These are phyloP conservation scores for Hirtodrosophila histrioides DNA, from an alignment of 2,888 invertebrate genomes.

Conservation along the genomic window DNA sequence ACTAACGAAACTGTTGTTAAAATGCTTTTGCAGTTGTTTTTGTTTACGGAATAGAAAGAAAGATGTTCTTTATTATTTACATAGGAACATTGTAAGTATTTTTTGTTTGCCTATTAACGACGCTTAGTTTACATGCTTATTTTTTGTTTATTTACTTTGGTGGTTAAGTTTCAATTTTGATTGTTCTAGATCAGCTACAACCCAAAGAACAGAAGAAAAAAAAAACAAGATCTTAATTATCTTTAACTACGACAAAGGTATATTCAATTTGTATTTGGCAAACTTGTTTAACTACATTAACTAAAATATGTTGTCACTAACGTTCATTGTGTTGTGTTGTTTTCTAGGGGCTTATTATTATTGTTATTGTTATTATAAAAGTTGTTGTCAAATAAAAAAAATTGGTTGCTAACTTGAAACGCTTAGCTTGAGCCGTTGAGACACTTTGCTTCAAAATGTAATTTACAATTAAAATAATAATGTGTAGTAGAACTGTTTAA, in stretches of 20 bases:
- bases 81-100: constrained; percentile 42
- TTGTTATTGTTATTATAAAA: constrained; percentile 7
- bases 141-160: constrained; percentile 22
- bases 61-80: constrained; percentile 53
- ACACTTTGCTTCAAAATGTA: constrained; percentile 70
- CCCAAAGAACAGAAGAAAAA: constrained; percentile 39
- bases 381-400: constrained; percentile 6
- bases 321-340: constrained; percentile 61
- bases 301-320: constrained; percentile 62
- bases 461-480: constrained; percentile 44
- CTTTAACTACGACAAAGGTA: constrained; percentile 42
- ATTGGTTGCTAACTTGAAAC: constrained; percentile 48
- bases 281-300: constrained; percentile 50
- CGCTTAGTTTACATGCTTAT: constrained; percentile 65
- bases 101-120: constrained; percentile 40
- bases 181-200: constrained; percentile 56
- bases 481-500: constrained; percentile 26
- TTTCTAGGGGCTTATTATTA: constrained; percentile 13
- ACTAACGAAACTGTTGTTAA: constrained; percentile 56
- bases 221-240: constrained; percentile 22
- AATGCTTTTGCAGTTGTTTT: constrained; percentile 29
- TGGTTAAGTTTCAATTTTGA: constrained; percentile 43
- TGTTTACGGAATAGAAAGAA: constrained; percentile 22
- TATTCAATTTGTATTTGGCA: constrained; percentile 28
- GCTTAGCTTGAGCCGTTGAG: constrained; percentile 81